Conservation (phyloP, 2,888 invertebrate genomes). For the Protonemura montana region DNA sequence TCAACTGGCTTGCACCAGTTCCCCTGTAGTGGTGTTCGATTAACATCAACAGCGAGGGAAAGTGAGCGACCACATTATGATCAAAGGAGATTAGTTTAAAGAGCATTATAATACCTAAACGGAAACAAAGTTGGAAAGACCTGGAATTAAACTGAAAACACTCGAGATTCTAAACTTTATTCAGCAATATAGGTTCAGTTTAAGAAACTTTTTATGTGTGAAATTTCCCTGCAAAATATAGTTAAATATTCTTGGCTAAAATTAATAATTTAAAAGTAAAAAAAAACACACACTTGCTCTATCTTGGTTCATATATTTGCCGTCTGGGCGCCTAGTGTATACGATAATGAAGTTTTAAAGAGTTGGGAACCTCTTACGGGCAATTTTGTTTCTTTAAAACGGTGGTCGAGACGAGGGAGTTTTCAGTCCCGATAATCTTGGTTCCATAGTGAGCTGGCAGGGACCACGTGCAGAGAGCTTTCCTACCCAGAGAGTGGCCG, state of each 20-base stretch:
- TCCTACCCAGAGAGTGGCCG: not conserved
- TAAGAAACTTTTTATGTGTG: not conserved
- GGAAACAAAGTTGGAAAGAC: not conserved
- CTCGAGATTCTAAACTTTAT: not conserved
- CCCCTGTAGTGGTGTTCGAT: not conserved
- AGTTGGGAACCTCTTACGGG: conserved; percentile 25
- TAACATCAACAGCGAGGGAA: not conserved
- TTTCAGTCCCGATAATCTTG: not conserved
- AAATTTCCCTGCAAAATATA: conserved; percentile 3
- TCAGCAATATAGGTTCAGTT: not conserved
- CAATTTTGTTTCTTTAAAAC: conserved; percentile 27
- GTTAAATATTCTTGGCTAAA: conserved; percentile 9
- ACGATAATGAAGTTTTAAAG: conserved; percentile 17
- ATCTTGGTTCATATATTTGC: not conserved
- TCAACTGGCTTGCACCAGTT: too few relatives aligned
- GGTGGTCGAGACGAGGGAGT: not conserved
- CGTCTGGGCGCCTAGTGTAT: not conserved
- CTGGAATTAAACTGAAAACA: not conserved
- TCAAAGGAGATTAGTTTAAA: not conserved
- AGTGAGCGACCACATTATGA: not conserved
- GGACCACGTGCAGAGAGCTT: too few relatives aligned
- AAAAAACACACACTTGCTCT: not conserved
- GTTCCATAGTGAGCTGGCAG: not conserved
- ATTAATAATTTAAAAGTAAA: conserved; percentile 25
- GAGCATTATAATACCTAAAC: not conserved